Evolutionary conservation across 1,140 invertebrate genomes (phyloP).

Genomic region (Drosophila arizonae): DNA sequence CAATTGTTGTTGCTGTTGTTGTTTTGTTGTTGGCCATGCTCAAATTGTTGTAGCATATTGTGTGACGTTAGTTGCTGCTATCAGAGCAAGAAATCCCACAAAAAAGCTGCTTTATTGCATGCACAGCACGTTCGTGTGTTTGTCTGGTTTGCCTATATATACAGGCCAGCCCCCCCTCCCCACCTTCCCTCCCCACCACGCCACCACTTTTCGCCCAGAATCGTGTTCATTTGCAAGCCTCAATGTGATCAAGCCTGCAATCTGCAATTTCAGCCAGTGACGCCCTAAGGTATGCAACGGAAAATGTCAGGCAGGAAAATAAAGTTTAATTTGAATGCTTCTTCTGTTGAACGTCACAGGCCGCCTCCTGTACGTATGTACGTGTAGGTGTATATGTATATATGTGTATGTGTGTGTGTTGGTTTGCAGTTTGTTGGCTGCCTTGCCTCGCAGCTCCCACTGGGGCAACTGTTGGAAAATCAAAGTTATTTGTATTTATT

Average conservation of each 20-base stretch:
- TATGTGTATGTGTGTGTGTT: constrained; percentile 13
- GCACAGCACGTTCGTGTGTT: constrained; percentile 77
- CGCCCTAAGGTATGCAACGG: constrained; percentile 66
- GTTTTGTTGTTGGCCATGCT: background rate
- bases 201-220: background rate
- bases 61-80: constrained; percentile 64
- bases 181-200: background rate
- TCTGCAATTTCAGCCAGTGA: constrained; percentile 76
- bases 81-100: constrained; percentile 73
- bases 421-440: constrained; percentile 24
- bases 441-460: constrained; percentile 9
- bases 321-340: constrained; percentile 81
- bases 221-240: constrained; percentile 73
- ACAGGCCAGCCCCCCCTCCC: background rate
- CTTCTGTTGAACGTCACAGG: constrained; percentile 70
- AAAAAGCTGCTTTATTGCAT: constrained; percentile 80
- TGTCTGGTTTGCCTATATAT: constrained; percentile 50
- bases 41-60: constrained; percentile 73
- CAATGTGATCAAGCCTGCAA: constrained; percentile 79
- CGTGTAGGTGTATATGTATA: constrained; percentile 18
- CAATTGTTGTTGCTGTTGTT: background rate
- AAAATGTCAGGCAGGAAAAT: constrained; percentile 61
- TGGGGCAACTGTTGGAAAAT: constrained; percentile 60
- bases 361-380: constrained; percentile 1
- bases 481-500: constrained; percentile 81